Percentiles rank a stretch among this genome's conserved stretches.
These are phyloP conservation scores for Lepidostoma basale DNA, from an alignment of 1,140 invertebrate species.

Conservation along the genomic window DNA sequence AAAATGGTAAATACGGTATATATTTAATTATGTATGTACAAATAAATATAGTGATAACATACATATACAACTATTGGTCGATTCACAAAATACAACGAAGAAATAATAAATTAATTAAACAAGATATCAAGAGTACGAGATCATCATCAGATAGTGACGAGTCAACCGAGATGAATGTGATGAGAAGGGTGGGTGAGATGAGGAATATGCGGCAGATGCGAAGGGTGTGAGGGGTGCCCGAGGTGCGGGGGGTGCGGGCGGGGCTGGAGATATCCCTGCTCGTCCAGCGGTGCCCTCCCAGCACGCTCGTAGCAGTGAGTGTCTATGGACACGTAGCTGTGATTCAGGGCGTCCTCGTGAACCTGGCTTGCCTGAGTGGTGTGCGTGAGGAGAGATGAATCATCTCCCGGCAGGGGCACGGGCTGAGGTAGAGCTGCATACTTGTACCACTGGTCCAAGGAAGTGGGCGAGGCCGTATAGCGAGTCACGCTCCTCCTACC, in stretches of 20 bases:
- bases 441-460: slow-evolving; percentile 61
- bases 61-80: no score
- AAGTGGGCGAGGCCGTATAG: slow-evolving; percentile 61
- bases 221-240: no score
- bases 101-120: no score
- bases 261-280: slow-evolving; percentile 61
- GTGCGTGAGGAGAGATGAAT: slow-evolving; percentile 59
- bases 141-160: no score
- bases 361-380: slow-evolving; percentile 60
- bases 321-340: slow-evolving; percentile 61
- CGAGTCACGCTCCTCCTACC: slow-evolving; percentile 55
- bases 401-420: slow-evolving; percentile 53
- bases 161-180: no score
- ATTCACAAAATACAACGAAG: no score
- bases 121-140: no score
- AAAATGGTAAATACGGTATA: no score
- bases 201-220: no score
- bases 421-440: slow-evolving; percentile 58
- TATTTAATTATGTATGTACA: no score
- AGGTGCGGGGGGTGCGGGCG: slow-evolving; percentile 50
- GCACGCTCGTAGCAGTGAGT: slow-evolving; percentile 60
- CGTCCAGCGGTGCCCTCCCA: slow-evolving; percentile 53
- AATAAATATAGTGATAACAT: no score
- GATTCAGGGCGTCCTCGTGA: slow-evolving; percentile 58
- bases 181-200: no score